Percentiles rank a stretch among this genome's conserved stretches.
phyloP scores from a whole-genome alignment of 2,797 vertebrate genomes.

The Cygnus olor region DNA sequence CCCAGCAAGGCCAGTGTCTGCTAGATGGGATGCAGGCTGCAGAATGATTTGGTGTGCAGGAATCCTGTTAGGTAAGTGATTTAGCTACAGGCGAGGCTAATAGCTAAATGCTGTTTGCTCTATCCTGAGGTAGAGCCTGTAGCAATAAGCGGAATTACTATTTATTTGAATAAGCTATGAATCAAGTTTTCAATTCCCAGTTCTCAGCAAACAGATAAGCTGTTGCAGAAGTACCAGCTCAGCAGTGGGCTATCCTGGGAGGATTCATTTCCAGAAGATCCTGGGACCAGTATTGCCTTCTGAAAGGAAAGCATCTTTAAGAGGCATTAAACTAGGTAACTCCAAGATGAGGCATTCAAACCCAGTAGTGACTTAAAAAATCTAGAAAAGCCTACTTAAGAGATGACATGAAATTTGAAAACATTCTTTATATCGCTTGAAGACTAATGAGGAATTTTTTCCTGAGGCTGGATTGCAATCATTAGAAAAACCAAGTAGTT shows the following conservation, averaged over 20 bases:
- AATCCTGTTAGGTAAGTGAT: neutral
- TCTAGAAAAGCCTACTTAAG: neutral
- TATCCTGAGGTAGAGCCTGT: neutral
- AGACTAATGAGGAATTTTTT: constrained; percentile 1
- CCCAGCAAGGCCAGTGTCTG: neutral
- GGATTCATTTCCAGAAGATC: neutral
- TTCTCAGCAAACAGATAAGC: neutral
- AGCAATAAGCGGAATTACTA: neutral
- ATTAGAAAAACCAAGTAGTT: neutral
- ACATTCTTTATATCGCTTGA: neutral
- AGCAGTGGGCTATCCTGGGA: neutral
- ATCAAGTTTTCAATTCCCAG: neutral
- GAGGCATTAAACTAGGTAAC: neutral
- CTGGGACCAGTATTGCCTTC: neutral
- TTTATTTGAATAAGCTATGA: constrained; percentile 19
- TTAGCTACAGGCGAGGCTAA: neutral
- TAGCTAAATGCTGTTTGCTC: constrained; percentile 10
- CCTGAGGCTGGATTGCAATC: neutral
- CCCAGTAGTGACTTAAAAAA: neutral
- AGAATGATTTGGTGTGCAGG: neutral
- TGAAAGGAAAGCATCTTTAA: constrained; percentile 6
- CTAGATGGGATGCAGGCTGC: neutral
- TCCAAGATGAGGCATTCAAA: neutral
- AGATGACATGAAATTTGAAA: neutral
- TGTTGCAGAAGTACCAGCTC: neutral